Percentiles rank a stretch among this genome's conserved stretches.
Evolutionary conservation across 2,888 invertebrate genomes (phyloP).

Genomic region (Hemaris fuciformis): DNA sequence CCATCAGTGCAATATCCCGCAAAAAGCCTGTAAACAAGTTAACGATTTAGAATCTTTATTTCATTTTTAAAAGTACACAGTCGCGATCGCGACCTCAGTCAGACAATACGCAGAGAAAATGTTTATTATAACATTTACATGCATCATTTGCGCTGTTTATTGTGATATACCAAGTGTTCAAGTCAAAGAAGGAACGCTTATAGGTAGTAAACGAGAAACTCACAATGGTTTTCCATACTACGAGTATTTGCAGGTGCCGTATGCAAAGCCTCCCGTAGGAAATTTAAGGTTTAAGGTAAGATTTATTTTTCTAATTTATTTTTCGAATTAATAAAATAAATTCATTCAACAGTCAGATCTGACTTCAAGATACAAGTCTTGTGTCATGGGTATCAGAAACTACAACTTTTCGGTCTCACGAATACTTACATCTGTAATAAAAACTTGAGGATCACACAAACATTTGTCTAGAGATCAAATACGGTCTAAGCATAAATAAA

Average conservation of each 20-base stretch:
- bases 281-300: slow-evolving; percentile 54
- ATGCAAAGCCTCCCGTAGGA: slow-evolving; percentile 78
- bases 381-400: no score
- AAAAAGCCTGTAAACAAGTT: no score
- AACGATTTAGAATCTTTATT: background rate
- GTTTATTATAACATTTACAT: background rate
- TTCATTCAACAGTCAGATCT: no score
- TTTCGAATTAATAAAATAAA: no score
- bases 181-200: slow-evolving; percentile 56
- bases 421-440: no score
- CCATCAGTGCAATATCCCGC: no score
- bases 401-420: no score
- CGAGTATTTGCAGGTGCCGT: slow-evolving; percentile 75
- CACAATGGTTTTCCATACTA: slow-evolving; percentile 59
- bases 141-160: background rate
- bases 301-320: slow-evolving; percentile 1
- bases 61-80: background rate
- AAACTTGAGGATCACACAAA: no score
- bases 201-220: slow-evolving; percentile 53
- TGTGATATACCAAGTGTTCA: slow-evolving; percentile 30
- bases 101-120: background rate
- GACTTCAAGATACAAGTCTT: no score
- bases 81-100: background rate
- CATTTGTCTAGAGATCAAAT: no score
- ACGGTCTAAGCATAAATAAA: no score